Base-by-base conservation (phyloP, 2,113 vertebrate species). In the Sakesphorus luctuosus region DNA sequence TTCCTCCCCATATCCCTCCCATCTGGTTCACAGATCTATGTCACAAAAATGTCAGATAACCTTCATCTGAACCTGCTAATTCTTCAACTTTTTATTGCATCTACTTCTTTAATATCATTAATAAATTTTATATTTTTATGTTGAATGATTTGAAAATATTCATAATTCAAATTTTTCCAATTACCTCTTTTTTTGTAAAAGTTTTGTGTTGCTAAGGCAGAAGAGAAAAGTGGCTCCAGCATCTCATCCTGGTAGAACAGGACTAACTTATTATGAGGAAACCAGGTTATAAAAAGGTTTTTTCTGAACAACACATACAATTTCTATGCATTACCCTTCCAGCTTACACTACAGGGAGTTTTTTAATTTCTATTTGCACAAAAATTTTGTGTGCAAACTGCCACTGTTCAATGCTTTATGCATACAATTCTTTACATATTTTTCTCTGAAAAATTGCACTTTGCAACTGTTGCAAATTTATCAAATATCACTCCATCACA, bases 291-390 rank as follows among this genome's bases (percentile, higher is more conserved):
- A 69, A 15, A 69, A 88, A 47, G 2, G 1, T 9, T 6, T 83
- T 75, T 92, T 78, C 65, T 59, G 59, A 89, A 29, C 15, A 50
- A 38, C 31, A 63, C 5, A 4, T 21, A 28, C 1, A 31, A 8
- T 46, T 65, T 50, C 61, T 23, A 24, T 19, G 8, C 38, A 29
- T 82, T 83, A 72, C 29, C 9, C 6, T 47, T 61, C 29, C 43
- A 53, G 31, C 3, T 65, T 43, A 38, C 24, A 49, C 8, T 40
- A 76, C 44, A 9, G 9, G 10, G 6, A 1, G 0, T 10, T 26
- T 73, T 68, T 66, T 28, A 13, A 26, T 56, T 72, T 52, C 9
- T 72, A 44, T 44, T 47, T 65, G 18, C 33, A 73, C 33, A 44
- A 63, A 26, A 59, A 33, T 67, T 52, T 38, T 76, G 24, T 13